Percentiles rank a stretch among this genome's conserved stretches.
These are phyloP conservation scores for Tetheella fluctuosa DNA, from an alignment of 2,888 invertebrate species.

Conservation along the genomic window DNA sequence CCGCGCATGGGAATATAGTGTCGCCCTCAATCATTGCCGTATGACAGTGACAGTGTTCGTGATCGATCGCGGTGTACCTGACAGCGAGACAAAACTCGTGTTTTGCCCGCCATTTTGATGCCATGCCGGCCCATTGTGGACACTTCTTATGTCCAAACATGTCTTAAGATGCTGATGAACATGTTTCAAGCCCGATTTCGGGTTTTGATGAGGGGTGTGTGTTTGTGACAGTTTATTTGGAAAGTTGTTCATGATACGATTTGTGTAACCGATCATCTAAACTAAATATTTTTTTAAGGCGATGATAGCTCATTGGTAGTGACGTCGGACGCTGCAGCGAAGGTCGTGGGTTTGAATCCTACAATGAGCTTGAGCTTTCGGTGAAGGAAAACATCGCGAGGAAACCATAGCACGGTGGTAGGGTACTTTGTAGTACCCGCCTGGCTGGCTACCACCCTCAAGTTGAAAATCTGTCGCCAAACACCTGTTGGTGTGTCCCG, in stretches of 20 bases:
- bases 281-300: too few relatives aligned
- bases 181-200: conserved; percentile 14
- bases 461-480: too few relatives aligned
- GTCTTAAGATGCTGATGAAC: conserved; percentile 23
- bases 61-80: conserved; percentile 55
- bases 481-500: too few relatives aligned
- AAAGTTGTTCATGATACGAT: neutral
- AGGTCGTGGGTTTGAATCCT: too few relatives aligned
- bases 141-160: conserved; percentile 23
- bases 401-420: too few relatives aligned
- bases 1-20: conserved; percentile 22
- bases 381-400: too few relatives aligned
- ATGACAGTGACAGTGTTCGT: conserved; percentile 45
- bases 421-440: too few relatives aligned
- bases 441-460: too few relatives aligned
- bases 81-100: conserved; percentile 33
- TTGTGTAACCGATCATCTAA: neutral
- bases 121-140: conserved; percentile 21
- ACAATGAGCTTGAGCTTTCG: too few relatives aligned
- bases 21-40: conserved; percentile 50
- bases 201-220: neutral
- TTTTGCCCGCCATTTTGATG: conserved; percentile 24
- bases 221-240: conserved; percentile 3
- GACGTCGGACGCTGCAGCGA: too few relatives aligned
- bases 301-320: too few relatives aligned